Percentiles rank a stretch among this genome's conserved stretches.
These are phyloP conservation scores for Drosophila ezoana DNA, from an alignment of 2,888 invertebrate species.

Conservation along the genomic window DNA sequence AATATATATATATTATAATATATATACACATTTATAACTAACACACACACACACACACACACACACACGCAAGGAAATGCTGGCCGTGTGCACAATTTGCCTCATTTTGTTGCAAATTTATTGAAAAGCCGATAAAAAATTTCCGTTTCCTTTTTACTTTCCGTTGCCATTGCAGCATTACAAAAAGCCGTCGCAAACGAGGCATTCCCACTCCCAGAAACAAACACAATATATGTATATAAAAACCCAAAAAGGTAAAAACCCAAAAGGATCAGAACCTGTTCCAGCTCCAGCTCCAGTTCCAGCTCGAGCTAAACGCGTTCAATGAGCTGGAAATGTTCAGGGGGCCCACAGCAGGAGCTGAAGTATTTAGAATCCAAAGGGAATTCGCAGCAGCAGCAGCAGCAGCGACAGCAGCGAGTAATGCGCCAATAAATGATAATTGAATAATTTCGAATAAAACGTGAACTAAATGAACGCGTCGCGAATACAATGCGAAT, in stretches of 20 bases:
- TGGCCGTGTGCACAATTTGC: slow-evolving; percentile 47
- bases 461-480: slow-evolving; percentile 19
- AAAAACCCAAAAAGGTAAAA: slow-evolving; percentile 5
- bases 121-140: slow-evolving; percentile 65
- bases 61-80: slow-evolving; percentile 4
- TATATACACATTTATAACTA: neutral
- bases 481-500: slow-evolving; percentile 27
- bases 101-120: slow-evolving; percentile 69
- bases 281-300: slow-evolving; percentile 15
- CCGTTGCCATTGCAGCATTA: slow-evolving; percentile 58
- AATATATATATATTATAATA: neutral
- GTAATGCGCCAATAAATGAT: slow-evolving; percentile 37
- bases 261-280: slow-evolving; percentile 8
- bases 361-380: slow-evolving; percentile 14
- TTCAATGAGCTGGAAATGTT: slow-evolving; percentile 69
- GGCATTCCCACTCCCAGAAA: neutral
- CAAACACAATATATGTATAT: too few species aligned
- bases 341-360: slow-evolving; percentile 34
- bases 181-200: slow-evolving; percentile 20
- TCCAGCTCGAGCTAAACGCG: slow-evolving; percentile 32
- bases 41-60: neutral
- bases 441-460: slow-evolving; percentile 30
- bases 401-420: slow-evolving; percentile 19
- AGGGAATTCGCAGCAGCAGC: slow-evolving; percentile 12
- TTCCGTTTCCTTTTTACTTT: slow-evolving; percentile 55